These are phyloP conservation scores for Chloroceryle aenea DNA, from an alignment of 2,113 vertebrate species.

Conservation along the genomic window DNA sequence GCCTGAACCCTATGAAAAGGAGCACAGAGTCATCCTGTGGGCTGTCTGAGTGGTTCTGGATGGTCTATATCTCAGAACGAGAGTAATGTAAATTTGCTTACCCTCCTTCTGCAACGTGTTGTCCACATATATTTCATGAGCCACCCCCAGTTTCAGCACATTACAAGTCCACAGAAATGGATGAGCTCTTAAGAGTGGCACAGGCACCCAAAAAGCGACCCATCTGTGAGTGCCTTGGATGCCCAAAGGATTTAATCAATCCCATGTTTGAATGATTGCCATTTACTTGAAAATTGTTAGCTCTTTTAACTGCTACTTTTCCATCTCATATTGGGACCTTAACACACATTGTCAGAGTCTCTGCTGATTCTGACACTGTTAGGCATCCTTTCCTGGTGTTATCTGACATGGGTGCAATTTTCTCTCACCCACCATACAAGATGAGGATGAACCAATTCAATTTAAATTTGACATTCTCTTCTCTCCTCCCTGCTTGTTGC, in stretches of 20 bases:
- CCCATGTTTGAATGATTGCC: not conserved
- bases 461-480: not conserved
- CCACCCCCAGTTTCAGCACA: not conserved
- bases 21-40: not conserved
- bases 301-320: not conserved
- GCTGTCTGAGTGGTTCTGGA: not conserved
- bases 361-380: not conserved
- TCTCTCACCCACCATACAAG: not conserved
- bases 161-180: not conserved
- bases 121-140: not conserved
- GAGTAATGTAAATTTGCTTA: not conserved
- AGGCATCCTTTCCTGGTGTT: not conserved
- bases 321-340: not conserved
- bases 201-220: not conserved
- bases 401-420: not conserved
- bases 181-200: not conserved
- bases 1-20: not conserved
- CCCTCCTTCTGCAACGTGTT: not conserved
- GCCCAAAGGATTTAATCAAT: not conserved
- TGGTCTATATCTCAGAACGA: not conserved
- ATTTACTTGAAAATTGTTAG: not conserved
- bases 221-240: accelerated
- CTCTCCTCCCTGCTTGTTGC: accelerated
- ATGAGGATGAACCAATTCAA: not conserved
- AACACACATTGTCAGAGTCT: not conserved